Evolutionary conservation across 2,888 invertebrate species (phyloP), one percentile per base, ranked within the genome.

Genomic region (Platynereis dumerilii): DNA sequence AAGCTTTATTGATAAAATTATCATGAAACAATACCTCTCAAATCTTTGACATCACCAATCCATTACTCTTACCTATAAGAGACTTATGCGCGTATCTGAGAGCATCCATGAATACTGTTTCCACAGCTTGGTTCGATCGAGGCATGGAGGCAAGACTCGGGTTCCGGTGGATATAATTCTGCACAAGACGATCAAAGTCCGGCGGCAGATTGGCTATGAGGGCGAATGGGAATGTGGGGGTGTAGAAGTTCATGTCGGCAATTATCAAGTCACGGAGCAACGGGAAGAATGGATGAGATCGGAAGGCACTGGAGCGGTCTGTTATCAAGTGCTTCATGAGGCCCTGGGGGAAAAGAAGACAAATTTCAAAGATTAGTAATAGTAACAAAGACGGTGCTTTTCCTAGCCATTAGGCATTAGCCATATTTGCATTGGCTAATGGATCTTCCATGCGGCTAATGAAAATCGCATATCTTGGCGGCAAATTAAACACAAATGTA

Each of bases 171-270:
- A 81, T 70, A 69, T 79, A 83, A 72, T 83, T 83, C 71, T 80
- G 79, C 60, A 83, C 74, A 53, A 83, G 75, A 66, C 65, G 78
- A 64, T 80, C 79, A 64, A 83, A 82, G 67, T 83, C 82, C 12
- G 77, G 72, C 1, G 83, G 83, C 66, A 83, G 67, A 69, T 80
- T 78, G 48, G 77, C 77, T 60, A 83, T 81, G 26, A 83, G 75
- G 67, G 78, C 78, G 69, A 81, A 81, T 39, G 82, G 83, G 68
- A 82, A 82, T 59, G 76, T 74, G 7, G 82, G 82, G 3, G 77
- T 75, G 63, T 77, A 75, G 67, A 82, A 83, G 73, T 83, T 83
- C 80, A 81, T 81, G 70, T 83, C 82, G 17, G 83, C 82, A 58
- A 83, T 82, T 66, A 82, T 80, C 67, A 83, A 73, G 66, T 83